Base-by-base conservation (phyloP, 2,113 vertebrate species). In the Ophthalmolycus amberensis region DNA sequence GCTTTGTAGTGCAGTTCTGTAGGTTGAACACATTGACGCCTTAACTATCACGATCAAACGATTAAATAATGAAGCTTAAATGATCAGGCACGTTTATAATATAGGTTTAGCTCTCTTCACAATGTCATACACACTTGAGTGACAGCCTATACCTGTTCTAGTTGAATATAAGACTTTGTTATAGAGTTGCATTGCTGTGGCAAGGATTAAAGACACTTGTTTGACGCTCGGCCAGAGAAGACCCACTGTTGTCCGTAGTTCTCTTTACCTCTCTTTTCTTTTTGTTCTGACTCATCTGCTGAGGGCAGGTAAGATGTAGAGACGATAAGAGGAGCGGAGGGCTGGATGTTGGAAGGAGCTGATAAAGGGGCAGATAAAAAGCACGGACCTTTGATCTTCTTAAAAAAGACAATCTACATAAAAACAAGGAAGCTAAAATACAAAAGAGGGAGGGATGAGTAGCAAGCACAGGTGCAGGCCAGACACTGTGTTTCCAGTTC, bases 321-420 rank as follows among this genome's bases (percentile, higher is more conserved):
- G 48, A 52, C 44, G 60, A 91, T 83, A 78, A 87, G 82, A 87
- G 56, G 60, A 65, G 54, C 8, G 38, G 25, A 87, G 68, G 75
- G 68, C 71, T 60, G 16, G 63, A 78, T 60, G 42, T 18, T 81
- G 75, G 82, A 79, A 80, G 77, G 79, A 84, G 59, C 4, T 22
- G 70, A 71, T 75, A 58, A 85, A 82, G 72, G 67, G 77, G 68
- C 64, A 38, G 85, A 82, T 27, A 65, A 52, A 78, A 69, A 83
- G 82, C 69, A 75, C 44, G 77, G 77, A 85, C 73, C 84, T 91
- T 90, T 93, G 82, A 91, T 91, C 84, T 82, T 80, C 75, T 79
- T 77, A 40, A 85, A 91, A 91, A 88, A 84, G 75, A 86, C 37
- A 25, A 85, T 89, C 83, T 76, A 72, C 85, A 88, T 87, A 66